A percentile compares a stretch with the other conserved stretches of the same genome.
These are phyloP conservation scores for Gadopsis bispinosus DNA, from an alignment of 2,797 vertebrate genomes.

Conservation along the genomic window DNA sequence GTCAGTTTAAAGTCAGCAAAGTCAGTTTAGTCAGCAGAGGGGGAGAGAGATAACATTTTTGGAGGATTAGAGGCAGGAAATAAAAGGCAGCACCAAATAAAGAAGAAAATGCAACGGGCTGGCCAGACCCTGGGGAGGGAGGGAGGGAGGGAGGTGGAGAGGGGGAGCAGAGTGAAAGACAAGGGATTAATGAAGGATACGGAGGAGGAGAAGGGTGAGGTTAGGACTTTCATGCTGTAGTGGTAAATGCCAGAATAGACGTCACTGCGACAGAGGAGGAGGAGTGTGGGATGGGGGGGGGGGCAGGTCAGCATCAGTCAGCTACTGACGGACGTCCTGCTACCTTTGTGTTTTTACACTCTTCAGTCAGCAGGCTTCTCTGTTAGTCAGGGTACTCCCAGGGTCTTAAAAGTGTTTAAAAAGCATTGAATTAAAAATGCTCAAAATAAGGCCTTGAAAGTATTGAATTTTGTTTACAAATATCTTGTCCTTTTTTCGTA, in stretches of 20 bases:
- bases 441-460: no score
- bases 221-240: slow-evolving; percentile 7
- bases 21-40: slow-evolving; percentile 69
- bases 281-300: background rate
- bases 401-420: no score
- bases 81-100: slow-evolving; percentile 82
- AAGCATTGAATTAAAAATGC: no score
- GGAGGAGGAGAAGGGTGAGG: slow-evolving; percentile 26
- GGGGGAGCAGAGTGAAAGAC: slow-evolving; percentile 24
- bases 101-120: slow-evolving; percentile 78
- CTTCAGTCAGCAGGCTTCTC: background rate
- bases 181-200: slow-evolving; percentile 33
- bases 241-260: slow-evolving; percentile 22
- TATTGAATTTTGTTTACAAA: no score
- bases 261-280: slow-evolving; percentile 9
- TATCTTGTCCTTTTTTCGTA: no score
- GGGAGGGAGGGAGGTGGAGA: background rate
- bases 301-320: slow-evolving; percentile 15
- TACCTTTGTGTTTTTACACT: slow-evolving; percentile 1
- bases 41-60: slow-evolving; percentile 80
- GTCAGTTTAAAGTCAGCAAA: no score
- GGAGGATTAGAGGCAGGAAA: slow-evolving; percentile 76
- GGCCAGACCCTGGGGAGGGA: slow-evolving; percentile 32
- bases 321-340: slow-evolving; percentile 29
- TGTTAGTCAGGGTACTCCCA: background rate